Base-by-base conservation (phyloP, 2,888 invertebrate genomes). In the Agrotis segetum region DNA sequence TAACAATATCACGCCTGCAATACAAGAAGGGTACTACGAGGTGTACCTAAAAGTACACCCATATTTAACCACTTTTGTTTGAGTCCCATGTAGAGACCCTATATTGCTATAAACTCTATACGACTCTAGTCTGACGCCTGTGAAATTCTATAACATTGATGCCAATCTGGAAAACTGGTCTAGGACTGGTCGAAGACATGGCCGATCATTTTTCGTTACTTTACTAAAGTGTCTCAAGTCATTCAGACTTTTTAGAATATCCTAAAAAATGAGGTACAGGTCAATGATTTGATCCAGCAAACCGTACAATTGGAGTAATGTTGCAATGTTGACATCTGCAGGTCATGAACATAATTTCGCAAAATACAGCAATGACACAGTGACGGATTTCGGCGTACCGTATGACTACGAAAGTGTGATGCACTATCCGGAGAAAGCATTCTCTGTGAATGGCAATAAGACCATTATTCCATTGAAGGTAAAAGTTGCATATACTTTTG, bases 321-420 rank as follows among this genome's bases (percentile, higher is more conserved):
- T 55, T 69, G 29, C 77, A 79, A 77, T 58, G 50, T 64, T 58
- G 53, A 68, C 60, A 71, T 71, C 56, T 83, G 47, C 87, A 97
- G 97, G 96, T 16, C 93, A 90, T 17, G 96, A 97, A 84, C 94
- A 97, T 85, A 97, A 97, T 88, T 97, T 98, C 86, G 96, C 97
- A 55, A 98, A 97, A 87, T 97, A 98, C 86, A 96, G 96, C 9
- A 96, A 96, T n/a, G 95, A 96, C 14, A 96, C 96, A 3, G 96
- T 98, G 9, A 97, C 97, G 0, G 97, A 97, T 85, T 97, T 97
- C 84, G 97, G 97, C 1, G 96, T 97, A 50, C 91, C 95, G 4
- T 98, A 98, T 84, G 98, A 98, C 90, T 98, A 97, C 82, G 94
- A 92, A 13, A 98, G 98, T 85, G 97, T 98, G 1, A 97, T 98